Base-by-base conservation (phyloP, 2,888 invertebrate species). In the Dastarcus helophoroides region DNA sequence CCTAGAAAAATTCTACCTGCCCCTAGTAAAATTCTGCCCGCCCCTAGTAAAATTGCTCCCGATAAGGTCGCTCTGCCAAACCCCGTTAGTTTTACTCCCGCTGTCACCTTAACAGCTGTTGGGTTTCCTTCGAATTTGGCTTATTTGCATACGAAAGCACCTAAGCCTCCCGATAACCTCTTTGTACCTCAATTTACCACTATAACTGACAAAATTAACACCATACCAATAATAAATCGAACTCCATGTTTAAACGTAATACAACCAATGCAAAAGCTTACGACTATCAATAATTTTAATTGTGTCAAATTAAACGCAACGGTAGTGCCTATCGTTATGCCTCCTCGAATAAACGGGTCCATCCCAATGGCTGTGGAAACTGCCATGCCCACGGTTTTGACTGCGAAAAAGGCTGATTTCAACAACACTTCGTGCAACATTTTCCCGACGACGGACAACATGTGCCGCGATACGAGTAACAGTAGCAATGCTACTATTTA, bases 281-380 rank as follows among this genome's bases (percentile, higher is more conserved):
- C 54, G 26, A 49, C 58, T 27, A 50, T 59, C 33, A 58, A 58
- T 42, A 56, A 55, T 41, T 57, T 58, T 43, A 58, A 55, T 39
- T 60, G 58, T 44, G 54, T 62, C 42, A 63, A 62, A 49, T 44
- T 62, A 38, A 62, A 62, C 38, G 58, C 59, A 33, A 59, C 60
- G 44, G 59, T 62, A 50, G 60, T 62, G 58, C 62, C 63, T 53
- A 57, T 62, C 48, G 60, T 62, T 29, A 62, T 60, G 53, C 58
- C 57, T 42, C 43, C 55, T 36, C 48, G 51, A 40, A 29, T 54
- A 33, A 50, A 48, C 44, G 50, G 50, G 36, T 43, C 48, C 11
- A 42, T 51, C 33, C 40, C 48, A 26, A 41, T 57, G 25, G 12
- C 22, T 26, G 50, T 61, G 35, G 60, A 61, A 30, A 58, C 60